Evolutionary conservation across 2,113 vertebrate species (phyloP).

Genomic region (Theristicus caerulescens): DNA sequence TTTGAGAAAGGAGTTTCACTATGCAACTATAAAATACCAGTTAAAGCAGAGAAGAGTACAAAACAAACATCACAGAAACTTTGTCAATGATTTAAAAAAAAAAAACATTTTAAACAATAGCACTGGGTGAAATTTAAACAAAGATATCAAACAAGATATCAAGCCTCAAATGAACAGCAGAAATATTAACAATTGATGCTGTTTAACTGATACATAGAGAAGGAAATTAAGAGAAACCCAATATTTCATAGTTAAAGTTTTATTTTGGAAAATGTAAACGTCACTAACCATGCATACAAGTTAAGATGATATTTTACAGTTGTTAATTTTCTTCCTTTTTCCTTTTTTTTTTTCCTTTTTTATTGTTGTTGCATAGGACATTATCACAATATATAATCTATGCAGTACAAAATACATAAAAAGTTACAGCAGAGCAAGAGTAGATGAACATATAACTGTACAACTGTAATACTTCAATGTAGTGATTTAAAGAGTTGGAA

Average conservation of each 20-base stretch:
- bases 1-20: neutral
- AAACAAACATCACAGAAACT: neutral
- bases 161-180: neutral
- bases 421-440: slow-evolving; percentile 76
- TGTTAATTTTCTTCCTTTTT: slow-evolving; percentile 64
- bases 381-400: slow-evolving; percentile 83
- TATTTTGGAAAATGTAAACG: slow-evolving; percentile 81
- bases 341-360: slow-evolving; percentile 4
- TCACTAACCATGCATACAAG: slow-evolving; percentile 81
- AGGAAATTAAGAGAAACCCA: neutral
- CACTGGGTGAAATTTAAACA: neutral
- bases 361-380: slow-evolving; percentile 73
- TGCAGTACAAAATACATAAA: slow-evolving; percentile 81
- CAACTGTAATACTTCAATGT: slow-evolving; percentile 76
- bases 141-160: neutral
- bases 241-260: slow-evolving; percentile 62
- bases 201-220: neutral
- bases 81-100: neutral
- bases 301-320: slow-evolving; percentile 77
- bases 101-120: neutral
- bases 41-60: neutral
- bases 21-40: neutral
- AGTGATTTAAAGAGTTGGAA: slow-evolving; percentile 64
- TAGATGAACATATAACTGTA: slow-evolving; percentile 67
- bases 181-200: neutral